These are phyloP conservation scores for Phalacrocorax brasilianus DNA, from an alignment of 2,113 vertebrate genomes.

Conservation along the genomic window DNA sequence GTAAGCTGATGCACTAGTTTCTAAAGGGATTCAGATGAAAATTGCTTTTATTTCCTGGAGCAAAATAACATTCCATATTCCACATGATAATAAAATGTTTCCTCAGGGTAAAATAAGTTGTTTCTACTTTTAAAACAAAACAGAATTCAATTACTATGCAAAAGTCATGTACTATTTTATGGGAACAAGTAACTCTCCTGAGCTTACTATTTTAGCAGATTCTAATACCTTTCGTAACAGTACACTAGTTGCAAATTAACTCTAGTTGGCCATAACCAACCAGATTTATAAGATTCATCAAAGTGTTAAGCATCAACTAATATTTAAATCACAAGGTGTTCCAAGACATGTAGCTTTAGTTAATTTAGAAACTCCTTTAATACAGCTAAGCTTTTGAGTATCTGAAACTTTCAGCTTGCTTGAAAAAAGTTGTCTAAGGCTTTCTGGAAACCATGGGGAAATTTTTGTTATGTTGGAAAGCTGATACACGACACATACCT, in stretches of 20 bases:
- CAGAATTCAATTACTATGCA: slow-evolving; percentile 60
- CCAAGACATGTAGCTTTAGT: background rate
- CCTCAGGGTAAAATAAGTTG: slow-evolving; percentile 56
- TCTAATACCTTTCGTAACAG: slow-evolving; percentile 31
- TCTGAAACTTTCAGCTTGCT: background rate
- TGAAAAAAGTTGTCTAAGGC: background rate
- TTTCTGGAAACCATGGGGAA: background rate
- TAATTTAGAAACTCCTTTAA: background rate
- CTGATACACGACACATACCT: fast-evolving
- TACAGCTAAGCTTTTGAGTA: background rate
- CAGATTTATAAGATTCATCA: slow-evolving; percentile 24
- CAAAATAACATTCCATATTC: slow-evolving; percentile 64
- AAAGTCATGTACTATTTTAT: slow-evolving; percentile 35
- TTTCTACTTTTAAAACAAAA: slow-evolving; percentile 62
- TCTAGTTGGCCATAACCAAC: background rate
- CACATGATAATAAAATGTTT: slow-evolving; percentile 60
- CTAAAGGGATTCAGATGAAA: slow-evolving; percentile 62
- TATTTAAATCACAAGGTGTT: background rate
- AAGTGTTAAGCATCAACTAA: background rate
- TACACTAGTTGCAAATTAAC: background rate
- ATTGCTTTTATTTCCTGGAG: slow-evolving; percentile 71
- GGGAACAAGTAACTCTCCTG: slow-evolving; percentile 29
- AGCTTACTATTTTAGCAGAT: slow-evolving; percentile 26
- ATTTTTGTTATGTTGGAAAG: background rate
- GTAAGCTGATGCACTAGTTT: slow-evolving; percentile 52